Evolutionary conservation across 2,797 vertebrate genomes (phyloP), one percentile per base, ranked within the genome.

Genomic region (Sciurus carolinensis): DNA sequence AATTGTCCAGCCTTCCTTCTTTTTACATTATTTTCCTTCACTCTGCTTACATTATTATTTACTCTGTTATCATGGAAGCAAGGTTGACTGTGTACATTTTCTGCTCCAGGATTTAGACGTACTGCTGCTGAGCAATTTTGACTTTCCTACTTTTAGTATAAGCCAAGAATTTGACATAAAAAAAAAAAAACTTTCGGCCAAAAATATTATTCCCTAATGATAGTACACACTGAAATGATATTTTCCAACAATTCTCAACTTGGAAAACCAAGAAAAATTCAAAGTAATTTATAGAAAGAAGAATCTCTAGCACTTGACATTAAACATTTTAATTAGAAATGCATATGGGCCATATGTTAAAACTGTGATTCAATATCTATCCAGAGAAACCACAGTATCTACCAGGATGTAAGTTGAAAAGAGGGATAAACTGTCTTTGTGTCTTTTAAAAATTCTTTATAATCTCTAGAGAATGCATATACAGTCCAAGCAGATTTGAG

Each of bases 271-370:
- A 96, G 86, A 80, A 94, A 95, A 92, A 96, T 79, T 77, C 47
- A 73, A 81, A 90, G 75, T 95, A 86, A 95, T 96, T 97, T 95
- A 97, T 94, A 71, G 76, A 87, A 97, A 96, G 62, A 42, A 88
- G 77, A 92, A 59, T 94, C 73, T 87, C 20, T 83, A 84, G 82
- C 91, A 90, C 59, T 95, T 95, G 94, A 97, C 97, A 95, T 93
- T 95, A 92, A 96, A 95, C 71, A 90, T 95, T 97, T 96, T 98
- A 95, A 97, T 97, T 97, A 96, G 91, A 98, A 98, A 88, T 72
- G 52, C 96, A 97, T 79, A 97, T 95, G 95, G 85, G 2, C 88
- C 96, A 83, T 92, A 97, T 94, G 96, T 86, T 95, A 92, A 95
- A 96, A 83, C 33, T 86, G 52, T 72, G 95, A 92, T 95, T 95